Evolutionary conservation across 2,888 invertebrate genomes (phyloP).

Genomic region (Ctena decussata): DNA sequence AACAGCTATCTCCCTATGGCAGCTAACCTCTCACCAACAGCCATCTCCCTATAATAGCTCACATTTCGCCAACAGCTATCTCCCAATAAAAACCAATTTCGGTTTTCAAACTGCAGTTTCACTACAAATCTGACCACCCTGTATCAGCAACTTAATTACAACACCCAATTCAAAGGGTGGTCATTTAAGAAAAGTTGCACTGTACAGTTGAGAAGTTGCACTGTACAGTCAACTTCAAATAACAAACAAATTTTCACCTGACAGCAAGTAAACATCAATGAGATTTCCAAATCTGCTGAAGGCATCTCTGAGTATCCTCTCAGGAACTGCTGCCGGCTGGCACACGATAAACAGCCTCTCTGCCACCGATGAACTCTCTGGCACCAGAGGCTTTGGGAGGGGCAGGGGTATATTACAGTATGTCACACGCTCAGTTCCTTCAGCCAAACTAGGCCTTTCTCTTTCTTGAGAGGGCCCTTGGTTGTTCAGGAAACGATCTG

Average conservation of each 20-base stretch:
- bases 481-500: constrained; percentile 70
- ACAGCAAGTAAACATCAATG: constrained; percentile 95
- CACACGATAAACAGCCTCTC: constrained; percentile 89
- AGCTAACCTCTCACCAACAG: too few relatives aligned
- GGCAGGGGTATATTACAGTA: constrained; percentile 89
- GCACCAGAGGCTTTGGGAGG: constrained; percentile 88
- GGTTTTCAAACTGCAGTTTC: too few relatives aligned
- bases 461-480: not conserved
- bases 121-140: too few relatives aligned
- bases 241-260: constrained; percentile 88
- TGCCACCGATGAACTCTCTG: constrained; percentile 87
- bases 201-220: too few relatives aligned
- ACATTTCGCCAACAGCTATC: too few relatives aligned
- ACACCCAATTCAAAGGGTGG: too few relatives aligned
- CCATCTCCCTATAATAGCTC: too few relatives aligned
- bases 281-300: constrained; percentile 97
- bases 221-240: too few relatives aligned
- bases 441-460: not conserved
- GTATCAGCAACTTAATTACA: too few relatives aligned
- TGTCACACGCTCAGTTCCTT: constrained; percentile 75
- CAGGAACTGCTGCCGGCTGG: constrained; percentile 91
- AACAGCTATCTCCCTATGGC: too few relatives aligned
- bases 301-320: constrained; percentile 93
- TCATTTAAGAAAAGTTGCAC: too few relatives aligned
- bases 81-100: too few relatives aligned